phyloP scores from a whole-genome alignment of 2,888 invertebrate species.

The Diaphora mendica region DNA sequence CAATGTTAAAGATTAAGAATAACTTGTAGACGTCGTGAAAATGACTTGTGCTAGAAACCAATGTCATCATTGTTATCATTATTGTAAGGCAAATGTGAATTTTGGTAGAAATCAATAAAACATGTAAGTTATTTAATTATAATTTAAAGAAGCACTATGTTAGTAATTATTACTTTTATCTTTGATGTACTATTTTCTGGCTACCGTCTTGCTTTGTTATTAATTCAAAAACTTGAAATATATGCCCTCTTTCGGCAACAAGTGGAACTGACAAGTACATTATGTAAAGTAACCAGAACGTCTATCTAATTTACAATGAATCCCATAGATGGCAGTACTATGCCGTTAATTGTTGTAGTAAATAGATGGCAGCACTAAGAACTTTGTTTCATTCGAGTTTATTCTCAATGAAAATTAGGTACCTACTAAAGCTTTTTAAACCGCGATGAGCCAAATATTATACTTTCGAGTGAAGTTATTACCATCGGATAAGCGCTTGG shows the following conservation, averaged over 20 bases:
- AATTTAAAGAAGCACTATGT: not conserved
- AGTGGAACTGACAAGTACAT: constrained; percentile 17
- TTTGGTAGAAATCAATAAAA: not conserved
- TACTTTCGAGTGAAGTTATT: not conserved
- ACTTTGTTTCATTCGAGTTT: not conserved
- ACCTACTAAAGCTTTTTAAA: not conserved
- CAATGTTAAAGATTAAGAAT: too few species aligned
- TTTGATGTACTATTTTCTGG: not conserved
- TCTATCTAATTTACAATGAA: not conserved
- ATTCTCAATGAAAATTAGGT: not conserved
- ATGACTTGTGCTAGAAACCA: not conserved
- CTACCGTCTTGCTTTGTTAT: not conserved
- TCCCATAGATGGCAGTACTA: not conserved
- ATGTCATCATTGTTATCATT: too few species aligned
- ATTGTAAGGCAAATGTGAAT: not conserved
- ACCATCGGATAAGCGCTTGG: not conserved
- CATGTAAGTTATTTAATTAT: not conserved
- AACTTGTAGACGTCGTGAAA: not conserved
- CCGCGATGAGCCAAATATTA: not conserved
- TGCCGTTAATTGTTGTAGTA: not conserved
- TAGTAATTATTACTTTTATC: not conserved
- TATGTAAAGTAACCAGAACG: not conserved
- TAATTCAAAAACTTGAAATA: not conserved
- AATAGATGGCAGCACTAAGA: not conserved
- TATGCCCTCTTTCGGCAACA: constrained; percentile 27